A percentile compares a stretch with the other conserved stretches of the same genome.
Conservation (phyloP, 2,888 invertebrate species). For the Tachina lurida region DNA sequence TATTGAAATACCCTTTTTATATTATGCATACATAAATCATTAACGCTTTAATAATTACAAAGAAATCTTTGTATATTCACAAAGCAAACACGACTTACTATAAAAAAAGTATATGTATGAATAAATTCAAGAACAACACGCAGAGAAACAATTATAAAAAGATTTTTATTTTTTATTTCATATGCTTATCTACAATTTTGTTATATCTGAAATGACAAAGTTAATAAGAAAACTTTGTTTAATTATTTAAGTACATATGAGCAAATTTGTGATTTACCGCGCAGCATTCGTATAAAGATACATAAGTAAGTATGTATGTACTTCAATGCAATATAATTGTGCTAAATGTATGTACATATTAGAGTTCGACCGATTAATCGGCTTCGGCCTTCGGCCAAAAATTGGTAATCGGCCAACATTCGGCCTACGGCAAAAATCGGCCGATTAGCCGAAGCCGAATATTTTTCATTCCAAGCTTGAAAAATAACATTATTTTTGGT, state of each 20-base stretch:
- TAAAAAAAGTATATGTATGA: not conserved
- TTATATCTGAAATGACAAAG: slow-evolving; percentile 2
- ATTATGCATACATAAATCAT: slow-evolving; percentile 3
- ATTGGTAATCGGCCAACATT: too few species aligned
- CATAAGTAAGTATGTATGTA: not conserved
- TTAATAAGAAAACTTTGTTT: not conserved
- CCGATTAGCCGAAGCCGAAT: too few species aligned
- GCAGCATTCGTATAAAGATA: not conserved
- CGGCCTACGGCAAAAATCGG: too few species aligned
- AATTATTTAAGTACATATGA: not conserved
- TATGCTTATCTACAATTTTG: slow-evolving; percentile 3
- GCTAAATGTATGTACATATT: not conserved
- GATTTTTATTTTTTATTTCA: not conserved
- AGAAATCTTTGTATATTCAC: not conserved
- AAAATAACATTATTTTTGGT: too few species aligned
- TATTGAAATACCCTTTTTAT: not conserved
- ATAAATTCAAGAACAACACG: slow-evolving; percentile 23
- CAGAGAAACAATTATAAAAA: slow-evolving; percentile 5
- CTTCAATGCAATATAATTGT: not conserved
- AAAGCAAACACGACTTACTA: not conserved
- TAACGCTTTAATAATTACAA: not conserved
- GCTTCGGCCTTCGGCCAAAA: too few species aligned
- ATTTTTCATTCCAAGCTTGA: too few species aligned
- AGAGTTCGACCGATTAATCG: too few species aligned
- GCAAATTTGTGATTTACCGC: not conserved